Base-by-base conservation (phyloP, 2,113 vertebrate species). In the Ophthalmotilapia sp. region DNA sequence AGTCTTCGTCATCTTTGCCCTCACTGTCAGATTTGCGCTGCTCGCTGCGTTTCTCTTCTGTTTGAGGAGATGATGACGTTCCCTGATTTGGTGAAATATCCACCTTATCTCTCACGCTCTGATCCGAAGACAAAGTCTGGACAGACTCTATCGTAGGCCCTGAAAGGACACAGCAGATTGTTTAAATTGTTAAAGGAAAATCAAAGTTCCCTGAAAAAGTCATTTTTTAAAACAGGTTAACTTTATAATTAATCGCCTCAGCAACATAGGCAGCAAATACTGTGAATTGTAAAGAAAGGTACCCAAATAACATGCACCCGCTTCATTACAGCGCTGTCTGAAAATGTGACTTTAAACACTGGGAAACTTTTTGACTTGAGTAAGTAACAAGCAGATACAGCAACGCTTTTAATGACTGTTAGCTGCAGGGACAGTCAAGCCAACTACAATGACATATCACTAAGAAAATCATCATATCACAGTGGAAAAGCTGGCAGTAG, bases 121-220 rank as follows among this genome's bases (percentile, higher is more conserved):
- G 86, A 68, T 92, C 92, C 1, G 73, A 62, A 19, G 89, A 83
- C n/a, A 83, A 13, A 1, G 68, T 83, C 70, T 90, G 87, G 19
- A 93, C 90, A 2, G 85, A 65, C 14, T 91, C 91, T 19, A 79
- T 36, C 13, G 82, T n/a, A 3, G 90, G 87, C n/a, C 92, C 95
- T 95, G 86, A 79, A 89, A 92, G 7, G 4, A 90, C 31, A 92
- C 5, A 84, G 45, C 17, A 80, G 6, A 26, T 29, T 40, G 19
- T 21, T 65, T 62, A 62, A 36, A 62, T 36, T 62, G 58, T 36
- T 62, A 62, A 62, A 62, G 29, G 58, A 33, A 62, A 11, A 62
- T 11, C 29, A 77, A 49, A 49, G 38, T 73, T 45, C 21, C 8
- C 13, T 73, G 1, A 45, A 73, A 45, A 45, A 45, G n/a, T 45